phyloP scores from a whole-genome alignment of 2,797 vertebrate genomes.

The Phylloscopus collybita region DNA sequence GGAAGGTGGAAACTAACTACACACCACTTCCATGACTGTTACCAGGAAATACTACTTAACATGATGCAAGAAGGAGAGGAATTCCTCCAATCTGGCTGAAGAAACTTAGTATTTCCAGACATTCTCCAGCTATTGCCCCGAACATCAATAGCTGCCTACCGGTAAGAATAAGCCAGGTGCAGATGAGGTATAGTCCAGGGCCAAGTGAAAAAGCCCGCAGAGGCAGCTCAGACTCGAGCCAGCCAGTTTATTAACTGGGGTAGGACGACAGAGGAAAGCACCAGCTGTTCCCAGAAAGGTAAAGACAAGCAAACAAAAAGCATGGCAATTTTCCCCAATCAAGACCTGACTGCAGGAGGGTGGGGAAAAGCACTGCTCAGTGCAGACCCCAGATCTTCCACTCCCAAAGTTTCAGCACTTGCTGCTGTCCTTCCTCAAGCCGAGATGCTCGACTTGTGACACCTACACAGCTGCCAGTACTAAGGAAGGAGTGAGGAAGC shows the following conservation, averaged over 20 bases:
- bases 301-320: neutral
- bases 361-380: neutral
- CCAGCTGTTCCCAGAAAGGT: neutral
- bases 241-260: neutral
- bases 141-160: neutral
- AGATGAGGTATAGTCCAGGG: neutral
- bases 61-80: neutral
- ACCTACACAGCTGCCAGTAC: neutral
- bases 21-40: neutral
- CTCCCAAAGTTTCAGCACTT: conserved; percentile 61
- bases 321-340: neutral
- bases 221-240: neutral
- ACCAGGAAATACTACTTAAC: neutral
- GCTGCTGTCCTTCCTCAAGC: conserved; percentile 61
- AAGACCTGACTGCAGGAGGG: neutral
- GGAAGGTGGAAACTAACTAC: neutral
- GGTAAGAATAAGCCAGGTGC: neutral
- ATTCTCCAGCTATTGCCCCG: neutral
- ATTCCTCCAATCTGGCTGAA: neutral
- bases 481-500: neutral
- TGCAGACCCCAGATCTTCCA: neutral
- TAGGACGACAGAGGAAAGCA: neutral
- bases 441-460: neutral
- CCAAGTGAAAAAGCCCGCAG: neutral
- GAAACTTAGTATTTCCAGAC: neutral